Conservation (phyloP, 2,888 invertebrate species). For the Plagodis dolabraria region DNA sequence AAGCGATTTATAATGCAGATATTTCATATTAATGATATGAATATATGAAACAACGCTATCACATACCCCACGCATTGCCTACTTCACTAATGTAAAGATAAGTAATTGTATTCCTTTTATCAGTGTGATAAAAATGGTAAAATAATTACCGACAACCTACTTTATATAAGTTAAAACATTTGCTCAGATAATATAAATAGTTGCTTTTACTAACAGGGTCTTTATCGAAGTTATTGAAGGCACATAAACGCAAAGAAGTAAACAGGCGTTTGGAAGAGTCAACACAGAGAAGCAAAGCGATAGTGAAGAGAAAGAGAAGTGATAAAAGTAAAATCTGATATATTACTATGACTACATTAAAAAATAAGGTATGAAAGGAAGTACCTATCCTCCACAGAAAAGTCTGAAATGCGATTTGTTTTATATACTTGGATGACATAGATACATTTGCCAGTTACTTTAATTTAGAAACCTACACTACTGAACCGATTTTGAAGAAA, state of each 20-base stretch:
- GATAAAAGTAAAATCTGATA: too few species aligned
- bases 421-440: constrained; percentile 3
- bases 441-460: too few species aligned
- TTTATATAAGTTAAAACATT: constrained; percentile 32
- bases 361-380: too few species aligned
- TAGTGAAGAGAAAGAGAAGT: too few species aligned
- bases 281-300: constrained; percentile 37
- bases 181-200: constrained; percentile 45
- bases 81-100: constrained; percentile 25
- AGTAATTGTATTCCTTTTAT: constrained; percentile 26
- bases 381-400: too few species aligned
- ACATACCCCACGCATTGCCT: constrained; percentile 34
- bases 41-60: constrained; percentile 29
- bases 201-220: constrained; percentile 42
- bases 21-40: constrained; percentile 23
- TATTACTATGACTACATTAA: too few species aligned
- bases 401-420: too few species aligned
- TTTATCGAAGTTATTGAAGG: constrained; percentile 52
- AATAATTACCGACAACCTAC: constrained; percentile 33
- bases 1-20: constrained; percentile 25
- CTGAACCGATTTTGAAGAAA: too few species aligned
- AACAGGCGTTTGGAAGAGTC: constrained; percentile 46
- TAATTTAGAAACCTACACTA: too few species aligned
- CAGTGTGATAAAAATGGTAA: constrained; percentile 31
- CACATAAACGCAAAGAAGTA: constrained; percentile 54